Percentiles rank a stretch among this genome's conserved stretches.
Conservation (phyloP, 2,113 vertebrate species). For the Madoqua kirkii region DNA sequence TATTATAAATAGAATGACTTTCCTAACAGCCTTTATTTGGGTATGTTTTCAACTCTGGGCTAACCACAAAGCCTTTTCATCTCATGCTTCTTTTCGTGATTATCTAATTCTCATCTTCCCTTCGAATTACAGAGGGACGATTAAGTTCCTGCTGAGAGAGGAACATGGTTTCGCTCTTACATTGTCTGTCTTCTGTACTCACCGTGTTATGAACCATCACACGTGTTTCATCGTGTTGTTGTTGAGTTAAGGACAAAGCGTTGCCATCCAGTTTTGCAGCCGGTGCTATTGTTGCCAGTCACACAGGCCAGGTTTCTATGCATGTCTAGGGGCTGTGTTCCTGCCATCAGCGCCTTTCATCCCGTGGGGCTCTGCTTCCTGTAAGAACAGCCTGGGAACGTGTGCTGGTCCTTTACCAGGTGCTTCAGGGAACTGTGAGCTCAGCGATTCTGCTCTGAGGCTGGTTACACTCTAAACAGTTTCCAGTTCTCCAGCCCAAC, state of each 20-base stretch:
- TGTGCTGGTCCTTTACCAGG: background rate
- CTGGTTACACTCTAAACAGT: background rate
- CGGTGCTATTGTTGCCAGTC: background rate
- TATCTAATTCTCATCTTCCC: background rate
- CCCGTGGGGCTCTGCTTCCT: background rate
- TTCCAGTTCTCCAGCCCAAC: background rate
- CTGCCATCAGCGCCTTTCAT: background rate
- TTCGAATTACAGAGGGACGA: slow-evolving; percentile 9
- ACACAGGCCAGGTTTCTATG: background rate
- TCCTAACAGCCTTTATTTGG: background rate
- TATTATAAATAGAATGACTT: background rate
- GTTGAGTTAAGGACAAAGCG: slow-evolving; percentile 52
- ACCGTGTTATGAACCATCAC: background rate
- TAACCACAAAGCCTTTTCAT: background rate
- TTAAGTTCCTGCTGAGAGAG: background rate
- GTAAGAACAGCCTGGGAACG: background rate
- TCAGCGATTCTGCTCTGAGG: background rate
- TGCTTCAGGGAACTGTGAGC: background rate
- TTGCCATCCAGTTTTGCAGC: slow-evolving; percentile 1
- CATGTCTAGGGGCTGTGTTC: background rate
- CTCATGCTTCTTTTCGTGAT: background rate
- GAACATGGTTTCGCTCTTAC: background rate
- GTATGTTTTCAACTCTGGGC: background rate
- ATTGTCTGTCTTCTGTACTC: background rate
- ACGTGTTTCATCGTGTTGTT: slow-evolving; percentile 39